Evolutionary conservation across 2,888 invertebrate genomes (phyloP), one percentile per base, ranked within the genome.

Genomic region (Agrotis clavis): DNA sequence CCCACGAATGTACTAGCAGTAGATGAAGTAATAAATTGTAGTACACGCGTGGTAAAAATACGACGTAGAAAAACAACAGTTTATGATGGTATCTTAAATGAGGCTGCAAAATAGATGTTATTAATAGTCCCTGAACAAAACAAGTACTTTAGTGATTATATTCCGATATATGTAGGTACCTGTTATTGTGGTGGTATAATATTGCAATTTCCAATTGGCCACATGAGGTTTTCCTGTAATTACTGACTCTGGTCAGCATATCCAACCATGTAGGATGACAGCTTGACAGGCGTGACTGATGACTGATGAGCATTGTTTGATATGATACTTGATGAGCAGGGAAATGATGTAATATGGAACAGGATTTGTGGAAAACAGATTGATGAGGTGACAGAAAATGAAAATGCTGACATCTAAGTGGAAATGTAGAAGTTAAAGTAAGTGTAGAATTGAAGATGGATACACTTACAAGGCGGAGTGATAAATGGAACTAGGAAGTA

Each of bases 161-260:
- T 56, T 70, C 65, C 48, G 61, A 67, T 81, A 71, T 45, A n/a
- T n/a, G n/a, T n/a, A n/a, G n/a, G n/a, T n/a, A 77, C 61, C 68
- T 75, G 67, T 67, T 77, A 82, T 72, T 72, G 79, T 70, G 35
- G 47, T 61, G 72, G 70, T 69, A 68, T 71, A 75, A 83, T 79
- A 73, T 72, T 60, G 79, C 77, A 79, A 91, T 93, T 92, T 89
- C 74, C 87, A 83, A 92, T 92, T 90, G 84, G 88, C 74, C 87
- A 89, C 87, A 82, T 84, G 78, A 76, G 53, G 75, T 90, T 87
- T 91, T 91, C 91, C 92, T 89, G 92, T 81, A 81, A 92, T 93
- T 93, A 93, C 63, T 57, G 72, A 65, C 73, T 63, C 61, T 81
- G 83, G 71, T 70, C 74, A 81, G 74, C 72, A 82, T 79, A 72